Conservation (phyloP, 1,140 invertebrate genomes). For the Lethocerus indicus region DNA sequence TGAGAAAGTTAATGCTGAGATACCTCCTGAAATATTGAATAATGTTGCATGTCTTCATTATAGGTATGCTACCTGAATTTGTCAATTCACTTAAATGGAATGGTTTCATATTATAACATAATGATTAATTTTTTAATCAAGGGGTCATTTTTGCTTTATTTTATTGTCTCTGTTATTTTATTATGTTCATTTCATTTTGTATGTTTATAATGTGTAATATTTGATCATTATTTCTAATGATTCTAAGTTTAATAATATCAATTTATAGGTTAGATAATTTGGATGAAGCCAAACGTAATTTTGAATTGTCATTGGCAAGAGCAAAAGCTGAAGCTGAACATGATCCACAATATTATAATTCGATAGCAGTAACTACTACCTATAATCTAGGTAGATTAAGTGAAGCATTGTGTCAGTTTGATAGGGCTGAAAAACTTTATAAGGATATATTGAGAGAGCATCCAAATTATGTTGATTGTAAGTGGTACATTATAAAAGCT, state of each 20-base stretch:
- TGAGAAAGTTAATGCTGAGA: conserved; percentile 84
- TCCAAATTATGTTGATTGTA: conserved; percentile 98
- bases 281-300: conserved; percentile 64
- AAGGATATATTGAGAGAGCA: conserved; percentile 94
- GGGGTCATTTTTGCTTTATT: too few relatives aligned
- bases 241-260: conserved; percentile 6
- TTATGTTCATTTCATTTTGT: background rate
- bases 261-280: conserved; percentile 52
- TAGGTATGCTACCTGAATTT: too few relatives aligned
- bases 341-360: conserved; percentile 89
- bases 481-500: conserved; percentile 26
- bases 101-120: too few relatives aligned
- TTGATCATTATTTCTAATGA: background rate
- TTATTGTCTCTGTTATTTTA: background rate
- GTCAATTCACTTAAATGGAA: too few relatives aligned
- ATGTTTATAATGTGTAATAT: background rate
- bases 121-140: too few relatives aligned
- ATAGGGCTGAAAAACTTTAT: conserved; percentile 93
- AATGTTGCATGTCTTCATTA: conserved; percentile 94
- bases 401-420: conserved; percentile 83
- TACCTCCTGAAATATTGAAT: conserved; percentile 95
- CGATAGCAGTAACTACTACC: conserved; percentile 88
- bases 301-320: conserved; percentile 70
- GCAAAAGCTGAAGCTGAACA: conserved; percentile 65
- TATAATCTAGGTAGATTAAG: conserved; percentile 91